Percentiles rank a stretch among this genome's conserved stretches.
Evolutionary conservation across 2,797 vertebrate species (phyloP).

Genomic region (Bryconaethiops microstoma): DNA sequence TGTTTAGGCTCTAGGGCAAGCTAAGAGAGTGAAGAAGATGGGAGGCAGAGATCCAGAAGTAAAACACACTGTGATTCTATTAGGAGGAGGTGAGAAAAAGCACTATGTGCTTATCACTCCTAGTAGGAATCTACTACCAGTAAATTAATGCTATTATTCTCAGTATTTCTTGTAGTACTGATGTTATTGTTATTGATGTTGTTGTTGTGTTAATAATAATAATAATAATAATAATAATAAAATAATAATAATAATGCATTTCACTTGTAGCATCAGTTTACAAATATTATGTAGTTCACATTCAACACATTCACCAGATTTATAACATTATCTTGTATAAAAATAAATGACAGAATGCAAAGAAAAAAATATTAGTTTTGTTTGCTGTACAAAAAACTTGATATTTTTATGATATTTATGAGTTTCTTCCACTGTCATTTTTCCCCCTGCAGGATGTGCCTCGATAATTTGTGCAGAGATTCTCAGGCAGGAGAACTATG

Average conservation of each 20-base stretch:
- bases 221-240: not conserved
- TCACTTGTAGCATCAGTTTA: not conserved
- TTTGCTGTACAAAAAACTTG: not conserved
- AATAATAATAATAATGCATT: not conserved
- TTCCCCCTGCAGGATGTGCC: constrained; percentile 73
- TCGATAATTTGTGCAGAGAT: constrained; percentile 85
- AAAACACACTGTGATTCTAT: constrained; percentile 69
- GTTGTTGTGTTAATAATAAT: not conserved
- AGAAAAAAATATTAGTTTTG: not conserved
- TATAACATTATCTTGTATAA: not conserved
- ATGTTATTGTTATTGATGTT: no score
- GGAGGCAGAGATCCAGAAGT: constrained; percentile 60
- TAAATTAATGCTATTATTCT: no score
- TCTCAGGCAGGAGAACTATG: constrained; percentile 83
- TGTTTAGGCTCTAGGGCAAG: constrained; percentile 66
- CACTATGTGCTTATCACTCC: not conserved
- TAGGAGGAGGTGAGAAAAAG: constrained; percentile 76
- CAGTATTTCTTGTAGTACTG: no score
- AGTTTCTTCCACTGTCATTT: not conserved
- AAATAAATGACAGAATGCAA: not conserved
- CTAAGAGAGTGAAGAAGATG: constrained; percentile 73
- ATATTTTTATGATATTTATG: constrained; percentile 12
- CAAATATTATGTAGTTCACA: not conserved
- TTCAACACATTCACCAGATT: no score
- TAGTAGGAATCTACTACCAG: no score